These are phyloP conservation scores for Volucella inflata DNA, from an alignment of 2,888 invertebrate genomes.

Conservation along the genomic window DNA sequence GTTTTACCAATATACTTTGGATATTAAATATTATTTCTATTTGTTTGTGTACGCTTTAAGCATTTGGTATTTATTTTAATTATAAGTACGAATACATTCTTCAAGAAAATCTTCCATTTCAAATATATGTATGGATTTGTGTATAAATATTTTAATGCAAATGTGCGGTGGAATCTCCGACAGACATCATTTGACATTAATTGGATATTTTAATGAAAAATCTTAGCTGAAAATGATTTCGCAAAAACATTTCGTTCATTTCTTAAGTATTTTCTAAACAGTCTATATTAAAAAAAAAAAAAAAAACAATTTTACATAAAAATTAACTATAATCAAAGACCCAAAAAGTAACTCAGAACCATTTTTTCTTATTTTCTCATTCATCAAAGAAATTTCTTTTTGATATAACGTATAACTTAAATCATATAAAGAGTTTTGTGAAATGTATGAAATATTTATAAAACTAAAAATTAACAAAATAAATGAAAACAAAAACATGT, in stretches of 20 bases:
- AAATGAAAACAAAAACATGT: background rate
- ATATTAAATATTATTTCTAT: slow-evolving; percentile 44
- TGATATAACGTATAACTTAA: slow-evolving; percentile 14
- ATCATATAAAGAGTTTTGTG: slow-evolving; percentile 36
- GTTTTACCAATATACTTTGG: slow-evolving; percentile 38
- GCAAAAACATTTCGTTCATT: background rate
- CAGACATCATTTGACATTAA: background rate
- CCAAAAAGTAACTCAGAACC: slow-evolving; percentile 6
- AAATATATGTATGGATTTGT: slow-evolving; percentile 18
- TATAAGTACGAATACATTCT: slow-evolving; percentile 67
- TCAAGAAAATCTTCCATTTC: slow-evolving; percentile 53
- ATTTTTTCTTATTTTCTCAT: slow-evolving; percentile 16
- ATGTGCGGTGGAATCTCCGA: background rate
- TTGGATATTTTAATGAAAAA: slow-evolving; percentile 11
- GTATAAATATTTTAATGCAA: background rate
- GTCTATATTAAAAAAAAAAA: slow-evolving; percentile 5
- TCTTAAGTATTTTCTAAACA: slow-evolving; percentile 30
- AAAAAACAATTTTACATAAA: slow-evolving; percentile 13
- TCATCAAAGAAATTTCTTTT: slow-evolving; percentile 7
- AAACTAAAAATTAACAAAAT: slow-evolving; percentile 8
- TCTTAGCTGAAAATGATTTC: slow-evolving; percentile 14
- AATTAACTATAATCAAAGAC: background rate
- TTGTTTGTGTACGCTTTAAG: slow-evolving; percentile 61
- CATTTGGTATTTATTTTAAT: slow-evolving; percentile 32
- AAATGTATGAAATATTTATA: slow-evolving; percentile 22